A percentile compares a stretch with the other conserved stretches of the same genome.
Conservation (phyloP, 2,797 vertebrate species). For the Bovichtus variegatus region DNA sequence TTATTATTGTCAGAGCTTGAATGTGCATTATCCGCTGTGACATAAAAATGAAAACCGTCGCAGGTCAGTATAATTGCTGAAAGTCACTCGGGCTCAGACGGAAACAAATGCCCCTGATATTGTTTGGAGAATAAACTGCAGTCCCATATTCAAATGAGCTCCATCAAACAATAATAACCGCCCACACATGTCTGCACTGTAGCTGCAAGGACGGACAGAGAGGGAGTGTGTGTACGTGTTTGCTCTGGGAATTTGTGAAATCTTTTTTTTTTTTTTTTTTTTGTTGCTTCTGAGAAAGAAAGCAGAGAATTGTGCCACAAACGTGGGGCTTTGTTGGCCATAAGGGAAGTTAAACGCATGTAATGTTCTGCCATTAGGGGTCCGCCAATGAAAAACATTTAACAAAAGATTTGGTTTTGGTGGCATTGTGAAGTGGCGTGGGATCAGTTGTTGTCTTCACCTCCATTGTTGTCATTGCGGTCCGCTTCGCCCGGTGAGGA, state of each 20-base stretch:
- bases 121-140: constrained; percentile 50
- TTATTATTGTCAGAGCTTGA: constrained; percentile 29
- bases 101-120: constrained; percentile 46
- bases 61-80: constrained; percentile 31
- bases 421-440: too few species aligned
- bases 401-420: too few species aligned
- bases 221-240: not conserved
- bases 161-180: constrained; percentile 55
- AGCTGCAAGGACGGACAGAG: constrained; percentile 13
- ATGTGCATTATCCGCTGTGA: constrained; percentile 44
- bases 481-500: too few species aligned
- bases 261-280: not conserved
- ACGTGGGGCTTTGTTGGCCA: constrained; percentile 4
- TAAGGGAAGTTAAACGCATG: constrained; percentile 29
- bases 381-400: too few species aligned
- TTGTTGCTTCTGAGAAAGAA: constrained; percentile 17
- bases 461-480: too few species aligned
- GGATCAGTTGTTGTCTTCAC: too few species aligned
- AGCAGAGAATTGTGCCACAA: not conserved
- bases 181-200: constrained; percentile 54
- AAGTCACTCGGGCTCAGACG: constrained; percentile 32
- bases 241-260: constrained; percentile 13
- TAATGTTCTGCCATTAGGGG: too few species aligned
- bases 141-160: constrained; percentile 53
- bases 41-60: constrained; percentile 31